Evolutionary conservation across 92 coral and sea anemone species (phyloP).

Genomic region (Blastomussa wellsi): DNA sequence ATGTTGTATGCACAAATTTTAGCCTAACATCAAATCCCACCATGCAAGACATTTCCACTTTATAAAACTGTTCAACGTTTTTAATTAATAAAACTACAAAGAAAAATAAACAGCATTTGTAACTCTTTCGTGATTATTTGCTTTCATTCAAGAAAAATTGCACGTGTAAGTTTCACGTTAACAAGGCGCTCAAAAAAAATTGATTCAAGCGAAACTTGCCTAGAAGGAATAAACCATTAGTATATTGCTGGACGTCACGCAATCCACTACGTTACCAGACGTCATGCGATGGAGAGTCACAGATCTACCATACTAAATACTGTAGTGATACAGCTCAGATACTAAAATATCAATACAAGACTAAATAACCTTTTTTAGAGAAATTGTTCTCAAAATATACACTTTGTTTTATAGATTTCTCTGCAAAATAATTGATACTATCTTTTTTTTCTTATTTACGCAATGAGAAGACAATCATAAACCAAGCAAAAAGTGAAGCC

Average conservation of each 20-base stretch:
- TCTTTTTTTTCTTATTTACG: neutral
- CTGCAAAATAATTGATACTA: neutral
- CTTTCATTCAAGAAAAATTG: neutral
- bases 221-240: too few relatives aligned
- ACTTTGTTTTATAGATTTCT: neutral
- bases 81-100: neutral
- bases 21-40: neutral
- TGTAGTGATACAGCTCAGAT: neutral
- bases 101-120: neutral
- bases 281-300: neutral
- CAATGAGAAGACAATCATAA: neutral
- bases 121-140: neutral
- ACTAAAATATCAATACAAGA: neutral
- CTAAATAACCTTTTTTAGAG: neutral
- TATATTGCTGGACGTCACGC: neutral
- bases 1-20: neutral
- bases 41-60: neutral
- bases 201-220: too few relatives aligned
- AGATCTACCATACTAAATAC: neutral
- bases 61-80: neutral
- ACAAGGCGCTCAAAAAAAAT: too few relatives aligned
- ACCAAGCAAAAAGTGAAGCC: neutral
- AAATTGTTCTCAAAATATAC: constrained; percentile 3
- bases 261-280: too few relatives aligned
- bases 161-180: too few relatives aligned